phyloP scores from a whole-genome alignment of 2,797 vertebrate genomes.

The Miichthys miiuy region DNA sequence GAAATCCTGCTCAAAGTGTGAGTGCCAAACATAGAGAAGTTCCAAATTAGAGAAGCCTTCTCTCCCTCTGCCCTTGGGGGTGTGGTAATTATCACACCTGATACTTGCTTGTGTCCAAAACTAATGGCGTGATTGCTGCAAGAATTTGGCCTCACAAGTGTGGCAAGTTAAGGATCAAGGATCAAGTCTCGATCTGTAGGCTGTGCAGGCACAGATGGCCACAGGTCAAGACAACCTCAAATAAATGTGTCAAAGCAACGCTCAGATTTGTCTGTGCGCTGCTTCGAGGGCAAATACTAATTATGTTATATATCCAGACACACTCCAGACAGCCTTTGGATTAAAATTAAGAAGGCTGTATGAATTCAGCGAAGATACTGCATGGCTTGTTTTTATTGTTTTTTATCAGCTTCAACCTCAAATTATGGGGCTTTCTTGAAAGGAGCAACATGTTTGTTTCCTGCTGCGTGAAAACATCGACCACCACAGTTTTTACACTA shows the following conservation, averaged over 20 bases:
- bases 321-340: neutral
- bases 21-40: conserved; percentile 42
- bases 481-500: neutral
- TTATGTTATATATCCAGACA: conserved; percentile 9
- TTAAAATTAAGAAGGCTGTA: neutral
- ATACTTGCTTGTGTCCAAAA: conserved; percentile 47
- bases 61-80: neutral
- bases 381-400: neutral
- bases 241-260: conserved; percentile 42
- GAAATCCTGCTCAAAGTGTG: conserved; percentile 52
- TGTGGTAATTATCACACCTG: conserved; percentile 65
- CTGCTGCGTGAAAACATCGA: neutral
- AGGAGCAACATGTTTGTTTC: neutral
- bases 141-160: conserved; percentile 33
- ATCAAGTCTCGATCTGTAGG: conserved; percentile 35
- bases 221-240: conserved; percentile 41
- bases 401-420: neutral
- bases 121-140: conserved; percentile 33
- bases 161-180: conserved; percentile 35
- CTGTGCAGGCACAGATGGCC: conserved; percentile 52
- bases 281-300: conserved; percentile 14
- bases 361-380: neutral
- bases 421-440: neutral
- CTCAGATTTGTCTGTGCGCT: conserved; percentile 25
- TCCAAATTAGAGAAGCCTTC: conserved; percentile 57